These are phyloP conservation scores for Leptura quadrifasciata DNA, from an alignment of 2,888 invertebrate species.

Conservation along the genomic window DNA sequence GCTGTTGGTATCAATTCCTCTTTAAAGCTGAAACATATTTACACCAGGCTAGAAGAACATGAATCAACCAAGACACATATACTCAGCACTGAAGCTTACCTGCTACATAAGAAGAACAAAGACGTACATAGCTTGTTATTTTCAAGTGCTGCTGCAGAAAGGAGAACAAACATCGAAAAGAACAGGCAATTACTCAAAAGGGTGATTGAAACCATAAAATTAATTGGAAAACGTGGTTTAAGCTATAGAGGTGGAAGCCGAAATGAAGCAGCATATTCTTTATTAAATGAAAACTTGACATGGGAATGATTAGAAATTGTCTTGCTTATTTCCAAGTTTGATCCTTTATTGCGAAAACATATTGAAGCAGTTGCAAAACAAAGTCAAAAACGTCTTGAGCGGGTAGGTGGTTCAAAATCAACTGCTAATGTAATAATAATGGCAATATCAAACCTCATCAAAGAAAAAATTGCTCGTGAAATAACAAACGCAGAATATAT, in stretches of 20 bases:
- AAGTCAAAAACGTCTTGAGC: background rate
- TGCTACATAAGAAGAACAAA: too few relatives aligned
- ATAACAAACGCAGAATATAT: background rate
- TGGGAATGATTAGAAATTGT: conserved; percentile 3
- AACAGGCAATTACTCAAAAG: background rate
- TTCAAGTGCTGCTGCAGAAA: too few relatives aligned
- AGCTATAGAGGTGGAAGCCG: background rate
- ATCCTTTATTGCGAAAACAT: background rate
- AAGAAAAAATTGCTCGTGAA: background rate
- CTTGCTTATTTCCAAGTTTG: conserved; percentile 4
- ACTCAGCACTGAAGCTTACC: too few relatives aligned
- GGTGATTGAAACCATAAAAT: background rate
- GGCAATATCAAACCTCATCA: background rate
- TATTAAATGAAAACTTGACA: conserved; percentile 2
- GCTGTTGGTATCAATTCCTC: too few relatives aligned
- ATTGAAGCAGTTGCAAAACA: background rate
- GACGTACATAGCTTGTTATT: too few relatives aligned
- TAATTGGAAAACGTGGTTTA: conserved; percentile 9
- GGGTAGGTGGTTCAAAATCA: background rate
- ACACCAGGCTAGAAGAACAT: too few relatives aligned
- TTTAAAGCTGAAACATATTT: too few relatives aligned
- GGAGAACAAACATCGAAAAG: too few relatives aligned
- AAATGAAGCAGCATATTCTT: conserved; percentile 14
- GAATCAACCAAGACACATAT: too few relatives aligned
- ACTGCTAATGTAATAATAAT: background rate